Evolutionary conservation across 2,113 vertebrate species (phyloP).

Genomic region (Andinoacara biseriatus): DNA sequence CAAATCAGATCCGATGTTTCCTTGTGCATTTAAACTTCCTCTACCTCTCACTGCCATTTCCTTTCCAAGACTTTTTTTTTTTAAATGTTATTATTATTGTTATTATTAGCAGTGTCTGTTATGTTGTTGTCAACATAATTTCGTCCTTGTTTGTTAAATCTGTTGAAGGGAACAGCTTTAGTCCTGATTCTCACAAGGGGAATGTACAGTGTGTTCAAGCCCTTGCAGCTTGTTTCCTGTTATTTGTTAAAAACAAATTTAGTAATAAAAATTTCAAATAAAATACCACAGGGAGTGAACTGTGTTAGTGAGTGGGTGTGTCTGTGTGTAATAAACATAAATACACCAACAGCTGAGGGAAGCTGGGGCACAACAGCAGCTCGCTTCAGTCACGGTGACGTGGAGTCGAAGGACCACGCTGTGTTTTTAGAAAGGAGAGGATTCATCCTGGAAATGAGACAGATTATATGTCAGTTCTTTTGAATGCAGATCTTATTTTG

Average conservation of each 20-base stretch:
- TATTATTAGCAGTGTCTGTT: neutral
- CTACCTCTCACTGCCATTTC: conserved; percentile 50
- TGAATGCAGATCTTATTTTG: conserved; percentile 8
- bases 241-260: conserved; percentile 53
- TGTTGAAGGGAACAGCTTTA: neutral
- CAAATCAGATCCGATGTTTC: neutral
- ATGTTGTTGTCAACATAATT: neutral
- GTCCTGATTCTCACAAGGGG: neutral
- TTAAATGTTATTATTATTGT: neutral
- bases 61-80: neutral
- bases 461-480: neutral
- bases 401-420: neutral
- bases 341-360: neutral
- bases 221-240: conserved; percentile 29
- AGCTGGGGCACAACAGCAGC: conserved; percentile 25
- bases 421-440: neutral
- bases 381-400: conserved; percentile 17
- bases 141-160: neutral
- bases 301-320: neutral
- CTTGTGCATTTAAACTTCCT: conserved; percentile 27
- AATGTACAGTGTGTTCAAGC: conserved; percentile 20
- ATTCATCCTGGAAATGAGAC: neutral
- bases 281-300: conserved; percentile 16
- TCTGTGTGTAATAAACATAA: conserved; percentile 1
- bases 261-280: conserved; percentile 52